Evolutionary conservation across 2,797 vertebrate species (phyloP).

Genomic region (Sylvia borin): DNA sequence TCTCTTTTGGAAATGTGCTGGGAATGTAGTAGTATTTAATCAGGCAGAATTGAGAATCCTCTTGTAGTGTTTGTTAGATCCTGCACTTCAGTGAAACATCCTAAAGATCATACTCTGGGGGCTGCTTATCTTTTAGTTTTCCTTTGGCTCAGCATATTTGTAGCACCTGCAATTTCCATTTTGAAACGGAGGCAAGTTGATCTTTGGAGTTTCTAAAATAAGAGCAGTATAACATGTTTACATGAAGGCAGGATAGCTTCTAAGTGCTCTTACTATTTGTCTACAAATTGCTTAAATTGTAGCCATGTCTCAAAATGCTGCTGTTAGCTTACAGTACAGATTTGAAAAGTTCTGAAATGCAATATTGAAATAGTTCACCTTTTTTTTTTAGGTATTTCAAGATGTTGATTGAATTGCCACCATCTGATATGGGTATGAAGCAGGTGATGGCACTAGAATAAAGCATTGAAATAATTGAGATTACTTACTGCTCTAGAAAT

Average conservation of each 20-base stretch:
- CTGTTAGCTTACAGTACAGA: neutral
- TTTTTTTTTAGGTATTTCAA: neutral
- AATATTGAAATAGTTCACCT: neutral
- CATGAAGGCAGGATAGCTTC: neutral
- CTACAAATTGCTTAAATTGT: neutral
- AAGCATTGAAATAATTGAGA: neutral
- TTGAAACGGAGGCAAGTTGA: neutral
- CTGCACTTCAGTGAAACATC: neutral
- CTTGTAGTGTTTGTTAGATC: neutral
- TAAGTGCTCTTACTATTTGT: neutral
- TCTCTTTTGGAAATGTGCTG: neutral
- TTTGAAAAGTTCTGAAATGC: neutral
- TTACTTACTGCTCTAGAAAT: constrained; percentile 18
- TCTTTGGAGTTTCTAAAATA: neutral
- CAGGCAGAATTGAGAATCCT: neutral
- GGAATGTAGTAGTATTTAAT: neutral
- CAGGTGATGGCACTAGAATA: constrained; percentile 74
- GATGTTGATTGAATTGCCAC: constrained; percentile 60
- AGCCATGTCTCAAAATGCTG: neutral
- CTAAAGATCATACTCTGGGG: neutral
- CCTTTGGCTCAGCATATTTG: neutral
- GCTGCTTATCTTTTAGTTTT: neutral
- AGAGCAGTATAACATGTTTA: neutral
- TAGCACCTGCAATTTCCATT: neutral
- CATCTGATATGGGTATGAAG: constrained; percentile 75